Evolutionary conservation across 2,113 vertebrate genomes (phyloP).

Genomic region (Rissa tridactyla): DNA sequence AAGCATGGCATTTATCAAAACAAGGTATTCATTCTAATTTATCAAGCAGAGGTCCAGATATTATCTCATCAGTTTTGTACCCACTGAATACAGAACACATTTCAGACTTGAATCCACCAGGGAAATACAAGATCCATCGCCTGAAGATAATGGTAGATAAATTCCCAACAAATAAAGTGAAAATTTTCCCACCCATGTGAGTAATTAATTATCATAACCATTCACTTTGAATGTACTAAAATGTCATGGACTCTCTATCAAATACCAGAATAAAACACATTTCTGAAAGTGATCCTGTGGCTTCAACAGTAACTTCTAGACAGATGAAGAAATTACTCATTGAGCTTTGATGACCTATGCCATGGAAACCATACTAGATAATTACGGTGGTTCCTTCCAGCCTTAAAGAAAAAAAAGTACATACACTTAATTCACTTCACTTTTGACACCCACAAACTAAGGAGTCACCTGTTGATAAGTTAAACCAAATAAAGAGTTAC

Average conservation of each 20-base stretch:
- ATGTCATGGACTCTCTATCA: background rate
- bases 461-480: background rate
- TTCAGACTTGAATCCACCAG: background rate
- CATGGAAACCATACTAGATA: background rate
- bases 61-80: background rate
- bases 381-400: background rate
- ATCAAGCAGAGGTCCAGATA: background rate
- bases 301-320: background rate
- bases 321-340: background rate
- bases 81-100: background rate
- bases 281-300: background rate
- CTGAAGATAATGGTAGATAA: background rate
- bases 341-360: background rate
- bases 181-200: background rate
- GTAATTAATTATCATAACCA: background rate
- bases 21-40: background rate
- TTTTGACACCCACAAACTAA: background rate
- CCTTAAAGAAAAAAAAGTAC: background rate
- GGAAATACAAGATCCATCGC: background rate
- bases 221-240: background rate
- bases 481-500: background rate
- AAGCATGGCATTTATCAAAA: background rate
- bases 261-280: background rate
- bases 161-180: background rate
- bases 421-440: background rate